A percentile compares a stretch with the other conserved stretches of the same genome.
These are phyloP conservation scores for Amphipyra tragopoginis DNA, from an alignment of 2,888 invertebrate genomes.

Conservation along the genomic window DNA sequence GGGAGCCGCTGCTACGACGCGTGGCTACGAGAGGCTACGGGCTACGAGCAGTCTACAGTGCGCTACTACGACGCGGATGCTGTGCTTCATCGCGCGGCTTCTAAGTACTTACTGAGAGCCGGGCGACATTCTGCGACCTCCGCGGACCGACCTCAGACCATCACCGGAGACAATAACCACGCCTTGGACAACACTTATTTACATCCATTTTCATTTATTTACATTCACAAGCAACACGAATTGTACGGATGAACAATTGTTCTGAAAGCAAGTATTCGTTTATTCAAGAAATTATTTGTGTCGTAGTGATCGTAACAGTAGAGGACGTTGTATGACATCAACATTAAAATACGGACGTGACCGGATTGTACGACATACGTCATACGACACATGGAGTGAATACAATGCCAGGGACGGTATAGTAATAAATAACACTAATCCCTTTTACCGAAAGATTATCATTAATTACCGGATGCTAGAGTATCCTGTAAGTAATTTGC, in stretches of 20 bases:
- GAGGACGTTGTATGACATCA: too few relatives aligned
- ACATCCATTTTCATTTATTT: slow-evolving; percentile 22
- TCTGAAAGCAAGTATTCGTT: too few relatives aligned
- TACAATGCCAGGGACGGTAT: too few relatives aligned
- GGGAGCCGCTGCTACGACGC: slow-evolving; percentile 34
- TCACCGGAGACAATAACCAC: slow-evolving; percentile 11
- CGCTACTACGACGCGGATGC: slow-evolving; percentile 16
- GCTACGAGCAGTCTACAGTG: slow-evolving; percentile 20
- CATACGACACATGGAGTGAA: too few relatives aligned
- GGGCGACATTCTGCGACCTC: too few relatives aligned
- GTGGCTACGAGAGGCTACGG: slow-evolving; percentile 39
- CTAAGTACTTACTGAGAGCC: neutral
- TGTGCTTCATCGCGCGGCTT: slow-evolving; percentile 5
- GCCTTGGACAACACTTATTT: slow-evolving; percentile 21
- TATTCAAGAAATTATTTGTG: too few relatives aligned
- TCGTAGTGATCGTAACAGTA: too few relatives aligned
- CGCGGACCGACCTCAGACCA: slow-evolving; percentile 4
- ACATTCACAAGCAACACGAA: slow-evolving; percentile 6
- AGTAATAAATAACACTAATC: neutral
- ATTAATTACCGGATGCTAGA: slow-evolving; percentile 10
- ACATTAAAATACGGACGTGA: too few relatives aligned
- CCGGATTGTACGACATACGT: too few relatives aligned
- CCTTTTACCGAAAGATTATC: neutral
- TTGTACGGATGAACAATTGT: neutral
- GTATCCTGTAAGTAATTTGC: slow-evolving; percentile 6